Base-by-base conservation (phyloP, 1,140 invertebrate genomes). In the Acyrthosiphon pisum region DNA sequence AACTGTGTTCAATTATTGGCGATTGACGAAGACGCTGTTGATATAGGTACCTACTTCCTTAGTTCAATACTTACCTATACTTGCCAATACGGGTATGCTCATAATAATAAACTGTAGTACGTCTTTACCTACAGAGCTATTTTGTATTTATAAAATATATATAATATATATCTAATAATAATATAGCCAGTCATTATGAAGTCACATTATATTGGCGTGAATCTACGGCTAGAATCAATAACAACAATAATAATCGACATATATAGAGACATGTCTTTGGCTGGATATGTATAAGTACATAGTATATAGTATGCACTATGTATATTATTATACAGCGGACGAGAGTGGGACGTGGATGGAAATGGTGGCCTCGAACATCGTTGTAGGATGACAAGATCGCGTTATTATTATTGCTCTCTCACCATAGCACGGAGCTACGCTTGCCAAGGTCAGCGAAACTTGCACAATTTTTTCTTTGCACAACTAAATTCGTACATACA, bases 381-480 rank as follows among this genome's bases (percentile, higher is more conserved):
- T 92, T 83, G 91, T 92, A 92, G 91, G 91, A 92, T 92, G 91
- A 84, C 91, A 92, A 92, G 91, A 92, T 92, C 91, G 91, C 91
- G 14, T 76, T 76, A n/a, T 76, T 76, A 68, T n/a, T 60, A 68
- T 60, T 92, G 48, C 81, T 92, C 91, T 92, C 91, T 81, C 76
- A 26, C 41, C 60, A 44, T 68, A 7, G 20, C 91, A 48, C 60
- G 44, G 26, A 22, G 44, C 41, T 6, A 37, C 90, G 35, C 60
- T 76, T 18, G 46, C 90, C 91, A 92, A 92, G 91, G 91, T 92
- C 76, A 84, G 35, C 91, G 23, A 37, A 84, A 92, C 81, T 92
- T 92, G 30, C 91, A 92, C 91, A 92, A 92, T 92, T 76, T 92
- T 92, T 84, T n/a, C 91, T 92, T 53, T 30, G 76, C 91, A 53